A percentile compares a stretch with the other conserved stretches of the same genome.
Evolutionary conservation across 2,113 vertebrate species (phyloP).

Genomic region (Enhydra lutris): DNA sequence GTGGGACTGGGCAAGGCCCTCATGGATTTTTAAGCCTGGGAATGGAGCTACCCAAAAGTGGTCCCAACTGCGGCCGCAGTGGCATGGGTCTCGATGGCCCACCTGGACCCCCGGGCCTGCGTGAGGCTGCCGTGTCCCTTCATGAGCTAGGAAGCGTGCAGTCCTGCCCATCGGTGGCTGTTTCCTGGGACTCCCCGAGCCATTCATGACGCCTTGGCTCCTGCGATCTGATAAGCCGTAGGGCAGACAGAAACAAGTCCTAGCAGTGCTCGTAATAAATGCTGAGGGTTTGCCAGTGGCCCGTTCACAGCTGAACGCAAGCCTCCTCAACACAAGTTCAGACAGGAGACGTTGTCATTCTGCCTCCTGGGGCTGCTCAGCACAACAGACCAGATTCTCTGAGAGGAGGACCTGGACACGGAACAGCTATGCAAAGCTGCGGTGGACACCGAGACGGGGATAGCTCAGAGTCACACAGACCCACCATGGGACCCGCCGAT

Average conservation of each 20-base stretch:
- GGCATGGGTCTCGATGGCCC: rapidly evolving
- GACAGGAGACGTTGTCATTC: neutral
- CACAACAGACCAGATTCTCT: too few species aligned
- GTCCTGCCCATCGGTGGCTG: rapidly evolving
- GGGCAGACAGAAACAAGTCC: neutral
- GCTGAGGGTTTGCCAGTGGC: rapidly evolving
- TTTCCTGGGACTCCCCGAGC: rapidly evolving
- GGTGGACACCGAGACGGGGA: rapidly evolving
- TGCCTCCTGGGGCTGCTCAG: neutral
- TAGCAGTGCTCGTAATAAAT: rapidly evolving
- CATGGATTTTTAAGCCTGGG: rapidly evolving
- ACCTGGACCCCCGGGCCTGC: neutral
- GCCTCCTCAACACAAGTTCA: neutral
- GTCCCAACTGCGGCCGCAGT: rapidly evolving
- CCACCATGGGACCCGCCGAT: rapidly evolving
- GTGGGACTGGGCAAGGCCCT: rapidly evolving
- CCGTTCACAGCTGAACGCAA: rapidly evolving
- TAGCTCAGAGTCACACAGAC: rapidly evolving
- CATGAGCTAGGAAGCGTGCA: too few species aligned
- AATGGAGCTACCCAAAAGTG: neutral
- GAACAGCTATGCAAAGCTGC: neutral
- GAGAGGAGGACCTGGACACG: neutral
- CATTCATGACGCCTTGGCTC: rapidly evolving
- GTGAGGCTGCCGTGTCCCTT: rapidly evolving
- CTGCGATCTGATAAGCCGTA: neutral